A percentile compares a stretch with the other conserved stretches of the same genome.
These are phyloP conservation scores for Chouioia cunea DNA, from an alignment of 2,888 invertebrate genomes.

Conservation along the genomic window DNA sequence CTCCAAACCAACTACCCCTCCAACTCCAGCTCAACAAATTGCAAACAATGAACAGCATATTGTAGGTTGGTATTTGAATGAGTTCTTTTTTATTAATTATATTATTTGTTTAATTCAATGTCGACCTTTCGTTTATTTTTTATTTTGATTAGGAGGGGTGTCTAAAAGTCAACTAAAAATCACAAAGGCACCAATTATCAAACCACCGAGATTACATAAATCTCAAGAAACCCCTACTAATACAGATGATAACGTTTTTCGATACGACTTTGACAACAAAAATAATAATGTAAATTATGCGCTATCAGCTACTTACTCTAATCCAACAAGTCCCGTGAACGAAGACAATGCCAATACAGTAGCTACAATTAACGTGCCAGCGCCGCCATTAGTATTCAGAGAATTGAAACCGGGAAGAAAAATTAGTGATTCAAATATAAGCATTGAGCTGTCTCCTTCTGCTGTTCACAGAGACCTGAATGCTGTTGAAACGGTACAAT, in stretches of 20 bases:
- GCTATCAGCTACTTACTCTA: constrained; percentile 72
- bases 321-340: constrained; percentile 72
- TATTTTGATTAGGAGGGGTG: constrained; percentile 65
- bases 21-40: constrained; percentile 56
- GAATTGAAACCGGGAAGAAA: constrained; percentile 74
- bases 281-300: constrained; percentile 51
- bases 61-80: constrained; percentile 21
- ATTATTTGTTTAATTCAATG: background rate
- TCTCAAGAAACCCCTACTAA: constrained; percentile 72
- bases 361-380: constrained; percentile 70
- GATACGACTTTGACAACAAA: constrained; percentile 71
- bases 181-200: constrained; percentile 58
- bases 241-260: constrained; percentile 72
- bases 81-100: constrained; percentile 10
- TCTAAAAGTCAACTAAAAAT: constrained; percentile 71
- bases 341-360: constrained; percentile 68
- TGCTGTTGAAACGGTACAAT: constrained; percentile 62
- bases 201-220: constrained; percentile 69
- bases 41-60: constrained; percentile 22
- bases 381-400: constrained; percentile 70
- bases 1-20: constrained; percentile 65
- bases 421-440: constrained; percentile 64
- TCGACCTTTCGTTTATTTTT: constrained; percentile 7
- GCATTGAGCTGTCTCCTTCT: constrained; percentile 67
- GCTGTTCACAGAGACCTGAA: constrained; percentile 57